These are phyloP conservation scores for Salpingus planirostris DNA, from an alignment of 2,888 invertebrate species.

Conservation along the genomic window DNA sequence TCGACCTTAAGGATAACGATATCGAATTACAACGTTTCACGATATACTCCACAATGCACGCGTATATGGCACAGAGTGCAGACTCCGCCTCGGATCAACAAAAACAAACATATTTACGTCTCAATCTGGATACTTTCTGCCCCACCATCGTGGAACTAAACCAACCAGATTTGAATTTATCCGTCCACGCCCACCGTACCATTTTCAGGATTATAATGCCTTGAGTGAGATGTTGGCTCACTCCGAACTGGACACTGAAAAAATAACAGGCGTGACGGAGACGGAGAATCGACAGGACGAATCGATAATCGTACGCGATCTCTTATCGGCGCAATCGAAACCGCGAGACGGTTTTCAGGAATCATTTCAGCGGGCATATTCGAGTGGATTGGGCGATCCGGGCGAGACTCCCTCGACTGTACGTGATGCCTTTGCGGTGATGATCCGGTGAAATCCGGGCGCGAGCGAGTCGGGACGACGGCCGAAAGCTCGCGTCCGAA, in stretches of 20 bases:
- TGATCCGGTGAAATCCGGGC: too few relatives aligned
- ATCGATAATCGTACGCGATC: conserved; percentile 2
- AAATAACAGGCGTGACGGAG: conserved; percentile 14
- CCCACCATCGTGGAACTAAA: conserved; percentile 24
- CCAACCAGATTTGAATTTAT: conserved; percentile 27
- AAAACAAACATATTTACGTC: conserved; percentile 45
- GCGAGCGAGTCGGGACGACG: too few relatives aligned
- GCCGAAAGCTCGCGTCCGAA: too few relatives aligned
- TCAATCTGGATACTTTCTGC: conserved; percentile 33
- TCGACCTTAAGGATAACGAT: too few relatives aligned
- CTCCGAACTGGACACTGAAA: conserved; percentile 8
- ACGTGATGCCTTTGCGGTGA: too few relatives aligned
- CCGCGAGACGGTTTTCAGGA: neutral
- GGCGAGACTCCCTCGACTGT: too few relatives aligned
- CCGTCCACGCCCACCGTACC: conserved; percentile 31
- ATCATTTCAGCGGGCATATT: neutral
- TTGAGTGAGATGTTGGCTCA: conserved; percentile 32
- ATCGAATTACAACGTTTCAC: conserved; percentile 36
- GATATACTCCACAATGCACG: too few relatives aligned
- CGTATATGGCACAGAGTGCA: too few relatives aligned
- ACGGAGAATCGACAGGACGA: conserved; percentile 6
- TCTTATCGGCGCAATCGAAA: neutral
- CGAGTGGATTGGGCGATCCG: neutral
- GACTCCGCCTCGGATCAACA: conserved; percentile 34
- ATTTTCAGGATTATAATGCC: conserved; percentile 28